These are phyloP conservation scores for Ataeniobius toweri DNA, from an alignment of 2,797 vertebrate species.

Conservation along the genomic window DNA sequence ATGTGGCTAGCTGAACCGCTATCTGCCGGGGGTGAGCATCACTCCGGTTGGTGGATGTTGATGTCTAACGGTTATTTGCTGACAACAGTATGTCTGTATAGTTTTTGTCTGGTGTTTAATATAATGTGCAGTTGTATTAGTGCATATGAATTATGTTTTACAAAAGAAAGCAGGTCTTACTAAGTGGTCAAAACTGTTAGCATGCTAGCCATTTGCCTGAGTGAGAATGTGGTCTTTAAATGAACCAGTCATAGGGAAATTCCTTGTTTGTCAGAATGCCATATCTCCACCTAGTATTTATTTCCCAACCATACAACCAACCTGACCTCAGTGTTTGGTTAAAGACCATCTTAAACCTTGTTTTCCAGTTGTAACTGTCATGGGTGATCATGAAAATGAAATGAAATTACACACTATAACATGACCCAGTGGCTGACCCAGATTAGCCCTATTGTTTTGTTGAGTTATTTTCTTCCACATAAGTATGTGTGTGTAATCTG, in stretches of 20 bases:
- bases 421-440: slow-evolving; percentile 9
- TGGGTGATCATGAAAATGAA: not conserved
- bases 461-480: slow-evolving; percentile 20
- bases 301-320: not conserved
- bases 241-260: not conserved
- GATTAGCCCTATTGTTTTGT: not conserved
- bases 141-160: not conserved
- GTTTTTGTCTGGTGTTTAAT: not conserved
- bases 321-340: no score
- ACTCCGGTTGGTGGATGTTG: slow-evolving; percentile 37
- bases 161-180: no score
- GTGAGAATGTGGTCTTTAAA: slow-evolving; percentile 26
- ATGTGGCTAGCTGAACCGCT: slow-evolving; percentile 54
- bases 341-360: no score
- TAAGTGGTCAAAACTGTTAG: slow-evolving; percentile 31
- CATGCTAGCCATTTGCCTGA: slow-evolving; percentile 24
- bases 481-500: slow-evolving; percentile 2
- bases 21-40: slow-evolving; percentile 58
- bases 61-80: slow-evolving; percentile 1
- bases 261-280: not conserved
- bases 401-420: not conserved
- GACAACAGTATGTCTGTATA: not conserved
- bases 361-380: not conserved
- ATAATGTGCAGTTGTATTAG: fast-evolving
- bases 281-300: not conserved